Base-by-base conservation (phyloP, 2,797 vertebrate genomes). In the Remorina albescens region DNA sequence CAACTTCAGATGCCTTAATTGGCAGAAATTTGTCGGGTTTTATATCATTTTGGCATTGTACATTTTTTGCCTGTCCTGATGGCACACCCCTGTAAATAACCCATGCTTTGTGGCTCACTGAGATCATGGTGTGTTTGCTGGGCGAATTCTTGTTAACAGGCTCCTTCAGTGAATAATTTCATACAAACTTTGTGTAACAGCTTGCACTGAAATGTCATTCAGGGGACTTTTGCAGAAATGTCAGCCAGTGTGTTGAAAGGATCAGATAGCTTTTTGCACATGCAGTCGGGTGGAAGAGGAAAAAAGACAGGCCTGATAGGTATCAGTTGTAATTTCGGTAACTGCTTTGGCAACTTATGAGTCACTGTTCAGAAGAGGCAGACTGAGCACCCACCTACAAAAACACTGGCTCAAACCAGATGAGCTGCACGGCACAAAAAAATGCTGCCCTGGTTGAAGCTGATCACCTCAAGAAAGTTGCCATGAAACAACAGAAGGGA, bases 321-420 rank as follows among this genome's bases (percentile, higher is more conserved):
- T 90, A 92, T 94, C 91, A 92, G 92, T 90, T 93, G 91, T 93
- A 91, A 93, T 94, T 93, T 90, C 41, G 79, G 83, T 91, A 89
- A 93, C 88, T 71, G 91, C 84, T 82, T 81, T 89, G 85, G 88
- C 90, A 90, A 85, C 76, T 78, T 81, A 86, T 93, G 91, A 93
- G 87, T 93, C 91, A 85, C 73, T 74, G 66, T 86, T 85, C 73
- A 60, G 80, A 82, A 60, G 78, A 71, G 39, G 49, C 55, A 37
- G 60, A 50, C 62, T 54, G 81, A 74, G 83, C 76, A 41, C 59
- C 78, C 78, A 53, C 69, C 41, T 54, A 64, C 79, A 83, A 80
- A 76, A 66, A 86, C 63, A 25, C 36, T 64, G 57, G 62, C 78
- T 76, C 58, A 3, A 60, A 72, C 63, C 80, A 76, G 76, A 77